phyloP scores from a whole-genome alignment of 2,797 vertebrate species.

The Acanthurus lineatus region DNA sequence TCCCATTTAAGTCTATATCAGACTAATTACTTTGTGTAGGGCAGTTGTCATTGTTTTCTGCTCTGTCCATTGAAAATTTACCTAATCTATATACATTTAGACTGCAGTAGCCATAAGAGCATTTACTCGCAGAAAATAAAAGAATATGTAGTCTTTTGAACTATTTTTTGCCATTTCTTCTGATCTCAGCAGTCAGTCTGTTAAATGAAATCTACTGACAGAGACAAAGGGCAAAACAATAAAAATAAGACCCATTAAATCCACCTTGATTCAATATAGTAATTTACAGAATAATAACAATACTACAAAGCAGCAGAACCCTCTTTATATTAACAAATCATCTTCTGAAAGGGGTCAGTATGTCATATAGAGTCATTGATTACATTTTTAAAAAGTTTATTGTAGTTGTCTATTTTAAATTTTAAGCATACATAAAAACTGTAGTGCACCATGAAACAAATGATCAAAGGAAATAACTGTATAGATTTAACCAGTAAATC shows the following conservation, averaged over 20 bases:
- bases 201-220: background rate
- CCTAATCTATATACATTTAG: background rate
- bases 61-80: background rate
- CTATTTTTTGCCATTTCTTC: background rate
- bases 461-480: background rate
- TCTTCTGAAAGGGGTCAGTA: background rate
- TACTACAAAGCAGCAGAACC: background rate
- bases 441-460: background rate
- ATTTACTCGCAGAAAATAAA: background rate
- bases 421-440: background rate
- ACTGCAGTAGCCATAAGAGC: background rate
- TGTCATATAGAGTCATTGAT: background rate
- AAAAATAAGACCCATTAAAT: background rate
- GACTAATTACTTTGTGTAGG: background rate
- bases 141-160: background rate
- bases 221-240: background rate
- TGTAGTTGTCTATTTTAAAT: background rate
- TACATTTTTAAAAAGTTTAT: background rate
- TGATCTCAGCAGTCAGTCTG: conserved; percentile 14
- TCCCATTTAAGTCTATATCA: background rate
- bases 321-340: background rate
- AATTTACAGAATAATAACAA: background rate
- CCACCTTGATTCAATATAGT: background rate
- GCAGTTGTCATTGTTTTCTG: background rate
- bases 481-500: conserved; percentile 1